Evolutionary conservation across 2,888 invertebrate genomes (phyloP).

Genomic region (Mylabris sibirica): DNA sequence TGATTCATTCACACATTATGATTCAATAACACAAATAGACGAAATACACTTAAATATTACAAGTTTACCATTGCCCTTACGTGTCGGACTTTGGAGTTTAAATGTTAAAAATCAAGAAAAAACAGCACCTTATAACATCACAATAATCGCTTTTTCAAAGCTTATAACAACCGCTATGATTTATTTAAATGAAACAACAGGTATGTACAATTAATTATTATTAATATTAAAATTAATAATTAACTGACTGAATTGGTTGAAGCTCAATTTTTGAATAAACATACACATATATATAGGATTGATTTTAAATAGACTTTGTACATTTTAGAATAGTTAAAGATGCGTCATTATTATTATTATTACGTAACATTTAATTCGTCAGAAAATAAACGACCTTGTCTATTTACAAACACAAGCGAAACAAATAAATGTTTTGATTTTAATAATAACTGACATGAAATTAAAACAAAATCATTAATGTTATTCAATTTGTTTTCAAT

Average conservation of each 20-base stretch:
- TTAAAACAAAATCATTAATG: neutral
- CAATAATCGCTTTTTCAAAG: conserved; percentile 50
- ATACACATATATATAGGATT: neutral
- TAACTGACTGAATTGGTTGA: neutral
- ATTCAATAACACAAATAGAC: conserved; percentile 50
- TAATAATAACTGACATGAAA: neutral
- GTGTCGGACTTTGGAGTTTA: conserved; percentile 53
- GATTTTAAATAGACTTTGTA: conserved; percentile 28
- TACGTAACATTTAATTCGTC: conserved; percentile 29
- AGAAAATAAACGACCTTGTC: conserved; percentile 21
- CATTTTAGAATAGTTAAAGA: conserved; percentile 25
- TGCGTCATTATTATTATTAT: conserved; percentile 28
- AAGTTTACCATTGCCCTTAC: conserved; percentile 36
- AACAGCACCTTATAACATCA: conserved; percentile 48
- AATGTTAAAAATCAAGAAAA: conserved; percentile 39
- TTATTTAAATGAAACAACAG: conserved; percentile 27
- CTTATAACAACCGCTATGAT: conserved; percentile 38
- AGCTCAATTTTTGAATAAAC: neutral
- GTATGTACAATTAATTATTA: conserved; percentile 25
- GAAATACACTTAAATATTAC: conserved; percentile 50
- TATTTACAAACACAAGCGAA: conserved; percentile 28
- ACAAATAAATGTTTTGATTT: conserved; percentile 17
- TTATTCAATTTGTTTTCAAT: neutral
- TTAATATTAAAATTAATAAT: neutral
- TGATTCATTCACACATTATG: conserved; percentile 46